phyloP scores from a whole-genome alignment of 2,113 vertebrate species.

The Trichechus manatus region DNA sequence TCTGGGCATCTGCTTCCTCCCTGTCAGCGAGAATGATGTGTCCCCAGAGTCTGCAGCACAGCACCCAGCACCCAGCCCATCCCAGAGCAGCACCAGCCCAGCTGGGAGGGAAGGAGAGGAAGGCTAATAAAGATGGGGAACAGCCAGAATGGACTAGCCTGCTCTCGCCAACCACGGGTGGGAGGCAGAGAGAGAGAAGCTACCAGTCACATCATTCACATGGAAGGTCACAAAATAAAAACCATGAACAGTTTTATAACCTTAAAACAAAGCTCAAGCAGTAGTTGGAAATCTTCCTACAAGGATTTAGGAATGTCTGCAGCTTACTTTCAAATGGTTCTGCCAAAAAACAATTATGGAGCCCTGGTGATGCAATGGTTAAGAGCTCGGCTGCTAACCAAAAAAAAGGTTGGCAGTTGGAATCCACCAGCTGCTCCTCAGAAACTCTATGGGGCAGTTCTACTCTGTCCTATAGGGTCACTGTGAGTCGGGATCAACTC shows the following conservation, averaged over 20 bases:
- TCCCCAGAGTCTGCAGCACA: neutral
- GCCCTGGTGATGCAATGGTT: too few species aligned
- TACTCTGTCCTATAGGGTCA: too few species aligned
- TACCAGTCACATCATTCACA: neutral
- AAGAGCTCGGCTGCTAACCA: too few species aligned
- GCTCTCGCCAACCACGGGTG: fast-evolving
- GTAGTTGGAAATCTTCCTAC: neutral
- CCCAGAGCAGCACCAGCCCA: neutral
- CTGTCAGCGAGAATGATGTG: too few species aligned
- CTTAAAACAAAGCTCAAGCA: neutral
- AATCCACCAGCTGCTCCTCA: too few species aligned
- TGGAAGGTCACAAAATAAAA: neutral
- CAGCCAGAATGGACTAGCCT: neutral
- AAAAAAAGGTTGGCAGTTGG: too few species aligned
- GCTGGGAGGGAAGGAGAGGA: neutral
- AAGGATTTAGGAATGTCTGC: neutral
- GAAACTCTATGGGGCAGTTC: too few species aligned
- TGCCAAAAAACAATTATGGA: neutral
- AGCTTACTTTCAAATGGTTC: neutral
- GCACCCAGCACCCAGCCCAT: too few species aligned
- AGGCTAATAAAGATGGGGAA: too few species aligned
- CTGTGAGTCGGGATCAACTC: too few species aligned
- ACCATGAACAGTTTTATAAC: too few species aligned
- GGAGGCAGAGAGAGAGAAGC: neutral
- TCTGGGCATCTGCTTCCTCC: neutral